Evolutionary conservation across 1,140 invertebrate genomes (phyloP).

Genomic region (Zaprionus davidi): DNA sequence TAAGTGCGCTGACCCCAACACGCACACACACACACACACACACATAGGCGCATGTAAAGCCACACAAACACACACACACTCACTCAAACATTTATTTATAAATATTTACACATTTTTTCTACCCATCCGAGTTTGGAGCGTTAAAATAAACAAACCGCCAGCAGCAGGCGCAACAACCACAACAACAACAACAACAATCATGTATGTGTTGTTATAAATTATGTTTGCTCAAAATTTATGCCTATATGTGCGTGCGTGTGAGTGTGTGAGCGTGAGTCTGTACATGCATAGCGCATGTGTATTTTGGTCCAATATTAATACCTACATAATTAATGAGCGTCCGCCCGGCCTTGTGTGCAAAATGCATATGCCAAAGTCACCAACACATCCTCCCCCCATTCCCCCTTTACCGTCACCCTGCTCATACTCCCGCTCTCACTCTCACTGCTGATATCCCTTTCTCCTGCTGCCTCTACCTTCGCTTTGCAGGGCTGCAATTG

Average conservation of each 20-base stretch:
- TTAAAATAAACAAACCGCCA: constrained; percentile 74
- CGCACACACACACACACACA: neutral
- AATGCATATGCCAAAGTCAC: constrained; percentile 71
- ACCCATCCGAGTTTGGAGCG: constrained; percentile 64
- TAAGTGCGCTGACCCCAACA: constrained; percentile 69
- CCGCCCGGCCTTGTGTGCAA: constrained; percentile 70
- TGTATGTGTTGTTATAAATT: constrained; percentile 78
- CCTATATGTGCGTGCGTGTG: constrained; percentile 34
- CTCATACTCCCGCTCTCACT: neutral
- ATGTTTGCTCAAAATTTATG: constrained; percentile 78
- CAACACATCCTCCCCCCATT: constrained; percentile 24
- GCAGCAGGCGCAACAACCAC: constrained; percentile 48
- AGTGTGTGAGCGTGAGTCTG: constrained; percentile 34
- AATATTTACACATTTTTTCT: constrained; percentile 50
- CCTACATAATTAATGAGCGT: constrained; percentile 71
- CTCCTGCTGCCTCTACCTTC: neutral
- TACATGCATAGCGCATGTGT: constrained; percentile 34
- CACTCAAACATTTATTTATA: constrained; percentile 53
- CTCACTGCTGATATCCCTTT: neutral
- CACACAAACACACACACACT: constrained; percentile 4
- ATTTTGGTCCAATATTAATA: constrained; percentile 61
- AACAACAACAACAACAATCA: constrained; percentile 60
- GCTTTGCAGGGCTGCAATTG: constrained; percentile 27
- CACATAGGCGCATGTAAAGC: neutral
- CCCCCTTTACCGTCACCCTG: neutral